phyloP scores from a whole-genome alignment of 2,888 invertebrate species.

The Spatulosminthurus flaviceps region DNA sequence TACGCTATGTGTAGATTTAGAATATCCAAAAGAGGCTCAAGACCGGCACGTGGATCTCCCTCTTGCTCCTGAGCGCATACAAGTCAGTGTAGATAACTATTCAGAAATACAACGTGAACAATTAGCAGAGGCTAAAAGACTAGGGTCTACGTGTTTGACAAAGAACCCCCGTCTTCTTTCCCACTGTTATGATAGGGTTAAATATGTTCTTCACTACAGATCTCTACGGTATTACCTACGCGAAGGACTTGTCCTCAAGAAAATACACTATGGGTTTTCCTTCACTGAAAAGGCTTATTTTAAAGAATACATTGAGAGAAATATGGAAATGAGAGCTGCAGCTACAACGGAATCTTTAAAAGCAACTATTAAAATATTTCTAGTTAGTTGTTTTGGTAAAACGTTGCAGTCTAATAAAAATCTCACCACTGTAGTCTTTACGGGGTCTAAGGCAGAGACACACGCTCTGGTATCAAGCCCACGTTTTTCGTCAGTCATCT shows the following conservation, averaged over 20 bases:
- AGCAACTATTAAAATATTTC: no score
- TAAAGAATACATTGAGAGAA: neutral
- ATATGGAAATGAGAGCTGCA: neutral
- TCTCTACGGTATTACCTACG: neutral
- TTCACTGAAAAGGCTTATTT: neutral
- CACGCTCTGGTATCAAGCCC: no score
- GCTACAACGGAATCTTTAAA: no score
- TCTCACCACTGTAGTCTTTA: no score
- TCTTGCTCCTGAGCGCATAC: neutral
- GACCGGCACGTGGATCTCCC: neutral
- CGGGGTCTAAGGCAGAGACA: no score
- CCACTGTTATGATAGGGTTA: neutral
- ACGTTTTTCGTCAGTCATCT: no score
- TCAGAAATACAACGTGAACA: neutral
- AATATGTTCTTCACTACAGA: neutral
- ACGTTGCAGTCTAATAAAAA: no score
- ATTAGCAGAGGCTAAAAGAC: neutral
- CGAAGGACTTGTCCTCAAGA: neutral
- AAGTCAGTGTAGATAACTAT: neutral
- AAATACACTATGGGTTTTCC: neutral
- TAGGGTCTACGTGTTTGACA: neutral
- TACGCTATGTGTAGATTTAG: no score
- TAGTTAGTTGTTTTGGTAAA: no score
- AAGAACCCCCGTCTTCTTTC: neutral
- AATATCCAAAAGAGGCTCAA: neutral